Conservation (phyloP, 2,888 invertebrate species). For the Andrena bicolor region DNA sequence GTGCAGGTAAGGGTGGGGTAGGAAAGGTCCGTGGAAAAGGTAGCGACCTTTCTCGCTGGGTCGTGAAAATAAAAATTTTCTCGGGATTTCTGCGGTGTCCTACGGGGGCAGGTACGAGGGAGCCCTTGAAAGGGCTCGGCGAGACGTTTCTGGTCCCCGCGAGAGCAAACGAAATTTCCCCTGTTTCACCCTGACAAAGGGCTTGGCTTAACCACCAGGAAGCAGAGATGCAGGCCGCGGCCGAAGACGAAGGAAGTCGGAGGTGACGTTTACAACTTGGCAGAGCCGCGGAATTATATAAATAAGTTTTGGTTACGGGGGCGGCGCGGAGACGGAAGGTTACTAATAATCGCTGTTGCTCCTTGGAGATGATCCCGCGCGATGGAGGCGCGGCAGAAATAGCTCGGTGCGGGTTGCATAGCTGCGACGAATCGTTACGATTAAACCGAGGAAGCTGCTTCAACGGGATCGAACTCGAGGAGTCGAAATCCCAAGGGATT, state of each 20-base stretch:
- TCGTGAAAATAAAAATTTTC: conserved; percentile 41
- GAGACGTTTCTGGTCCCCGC: neutral
- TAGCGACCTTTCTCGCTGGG: conserved; percentile 8
- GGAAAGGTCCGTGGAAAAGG: conserved; percentile 4
- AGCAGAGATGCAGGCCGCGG: neutral
- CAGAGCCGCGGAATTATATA: conserved; percentile 30
- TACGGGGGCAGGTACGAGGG: conserved; percentile 17
- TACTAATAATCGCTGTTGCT: neutral
- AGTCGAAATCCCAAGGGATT: too few species aligned
- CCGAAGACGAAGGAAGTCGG: neutral
- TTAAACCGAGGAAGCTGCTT: neutral
- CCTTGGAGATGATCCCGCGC: neutral
- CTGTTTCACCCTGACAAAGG: conserved; percentile 22
- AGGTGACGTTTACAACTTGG: conserved; percentile 9
- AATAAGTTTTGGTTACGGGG: conserved; percentile 29
- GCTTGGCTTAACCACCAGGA: neutral
- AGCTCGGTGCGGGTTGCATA: neutral
- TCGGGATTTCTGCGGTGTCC: conserved; percentile 36
- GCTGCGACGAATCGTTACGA: neutral
- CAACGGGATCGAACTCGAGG: too few species aligned
- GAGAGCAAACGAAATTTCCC: conserved; percentile 26
- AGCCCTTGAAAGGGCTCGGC: conserved; percentile 8
- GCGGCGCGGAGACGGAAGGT: neutral
- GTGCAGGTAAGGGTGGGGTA: neutral
- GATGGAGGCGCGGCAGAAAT: conserved; percentile 1